Conservation (phyloP, 2,888 invertebrate species). For the Serrognathus titanus region DNA sequence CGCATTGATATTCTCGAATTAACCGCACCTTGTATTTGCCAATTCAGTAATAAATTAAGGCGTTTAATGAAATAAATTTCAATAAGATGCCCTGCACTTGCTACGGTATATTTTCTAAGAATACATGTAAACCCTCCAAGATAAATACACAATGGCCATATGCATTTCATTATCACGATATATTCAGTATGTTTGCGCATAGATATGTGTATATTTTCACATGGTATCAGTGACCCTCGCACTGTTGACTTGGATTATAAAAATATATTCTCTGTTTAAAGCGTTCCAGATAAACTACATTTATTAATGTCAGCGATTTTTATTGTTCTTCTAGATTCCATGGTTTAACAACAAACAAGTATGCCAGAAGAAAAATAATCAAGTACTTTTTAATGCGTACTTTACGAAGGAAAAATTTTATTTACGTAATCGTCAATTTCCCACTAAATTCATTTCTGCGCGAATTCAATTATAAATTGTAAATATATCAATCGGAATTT, state of each 20-base stretch:
- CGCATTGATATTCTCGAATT: no score
- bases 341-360: not conserved
- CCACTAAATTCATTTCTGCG: no score
- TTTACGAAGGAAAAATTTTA: no score
- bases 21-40: no score
- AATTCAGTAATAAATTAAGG: no score
- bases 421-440: no score
- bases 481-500: no score
- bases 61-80: not conserved
- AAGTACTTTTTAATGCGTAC: no score
- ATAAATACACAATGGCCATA: constrained; percentile 19
- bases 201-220: constrained; percentile 16
- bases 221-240: constrained; percentile 26
- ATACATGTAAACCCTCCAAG: constrained; percentile 7
- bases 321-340: not conserved
- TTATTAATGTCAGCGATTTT: constrained; percentile 1
- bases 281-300: constrained; percentile 9
- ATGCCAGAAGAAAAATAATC: no score
- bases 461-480: no score
- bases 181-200: constrained; percentile 13
- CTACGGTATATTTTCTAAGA: constrained; percentile 1
- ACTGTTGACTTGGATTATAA: constrained; percentile 28
- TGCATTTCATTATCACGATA: constrained; percentile 18
- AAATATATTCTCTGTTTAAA: constrained; percentile 16
- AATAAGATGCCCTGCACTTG: not conserved